Evolutionary conservation across 2,797 vertebrate species (phyloP).

Genomic region (Nannoperca australis): DNA sequence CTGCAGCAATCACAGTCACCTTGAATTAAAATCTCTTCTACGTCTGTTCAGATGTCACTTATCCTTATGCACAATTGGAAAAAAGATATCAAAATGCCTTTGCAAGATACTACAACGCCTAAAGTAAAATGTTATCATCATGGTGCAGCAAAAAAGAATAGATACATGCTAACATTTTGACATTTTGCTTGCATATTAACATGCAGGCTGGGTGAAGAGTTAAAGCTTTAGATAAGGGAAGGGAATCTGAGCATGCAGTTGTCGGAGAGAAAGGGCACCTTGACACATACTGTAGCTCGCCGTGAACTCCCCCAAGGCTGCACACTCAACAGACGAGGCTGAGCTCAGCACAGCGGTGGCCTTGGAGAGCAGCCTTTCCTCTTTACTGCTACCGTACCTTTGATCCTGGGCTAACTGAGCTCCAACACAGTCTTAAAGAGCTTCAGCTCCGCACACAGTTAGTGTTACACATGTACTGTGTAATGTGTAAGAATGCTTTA

Average conservation of each 20-base stretch:
- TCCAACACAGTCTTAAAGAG: not conserved
- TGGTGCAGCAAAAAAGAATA: not conserved
- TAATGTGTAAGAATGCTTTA: not conserved
- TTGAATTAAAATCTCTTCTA: slow-evolving; percentile 51
- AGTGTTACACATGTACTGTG: not conserved
- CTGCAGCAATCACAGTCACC: slow-evolving; percentile 38
- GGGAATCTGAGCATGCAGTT: slow-evolving; percentile 74
- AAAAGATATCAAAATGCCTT: slow-evolving; percentile 42
- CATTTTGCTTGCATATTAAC: slow-evolving; percentile 12
- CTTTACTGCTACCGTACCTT: slow-evolving; percentile 46
- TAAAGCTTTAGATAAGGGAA: slow-evolving; percentile 56
- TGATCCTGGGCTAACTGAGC: slow-evolving; percentile 35
- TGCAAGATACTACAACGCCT: not conserved
- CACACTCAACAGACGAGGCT: slow-evolving; percentile 62
- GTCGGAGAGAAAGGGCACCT: slow-evolving; percentile 78
- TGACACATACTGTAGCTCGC: slow-evolving; percentile 74
- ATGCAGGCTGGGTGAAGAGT: slow-evolving; percentile 37
- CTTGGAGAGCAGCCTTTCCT: slow-evolving; percentile 44
- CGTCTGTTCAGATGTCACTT: slow-evolving; percentile 21
- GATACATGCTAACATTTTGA: not conserved
- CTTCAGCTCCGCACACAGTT: slow-evolving; percentile 10
- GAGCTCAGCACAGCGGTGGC: slow-evolving; percentile 55
- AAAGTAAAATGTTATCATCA: slow-evolving; percentile 21
- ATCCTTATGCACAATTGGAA: slow-evolving; percentile 19
- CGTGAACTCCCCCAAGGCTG: slow-evolving; percentile 72